These are phyloP conservation scores for Platypus cylindrus DNA, from an alignment of 2,888 invertebrate species.

Conservation along the genomic window DNA sequence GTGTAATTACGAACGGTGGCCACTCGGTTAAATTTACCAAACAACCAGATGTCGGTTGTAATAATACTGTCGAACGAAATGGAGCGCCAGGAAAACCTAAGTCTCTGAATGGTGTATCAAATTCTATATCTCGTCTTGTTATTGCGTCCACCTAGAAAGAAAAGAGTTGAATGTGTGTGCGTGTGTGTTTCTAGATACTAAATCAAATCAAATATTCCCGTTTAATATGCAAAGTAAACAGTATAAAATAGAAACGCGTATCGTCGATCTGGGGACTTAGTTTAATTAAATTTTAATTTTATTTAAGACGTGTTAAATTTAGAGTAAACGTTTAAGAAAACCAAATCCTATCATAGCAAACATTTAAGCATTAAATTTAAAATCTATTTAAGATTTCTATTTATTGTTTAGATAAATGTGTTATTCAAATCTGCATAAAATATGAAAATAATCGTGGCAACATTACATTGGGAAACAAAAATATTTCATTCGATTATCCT, in stretches of 20 bases:
- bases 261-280: too few relatives aligned
- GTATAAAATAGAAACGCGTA: neutral
- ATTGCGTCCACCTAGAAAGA: slow-evolving; percentile 60
- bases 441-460: too few relatives aligned
- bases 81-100: slow-evolving; percentile 97
- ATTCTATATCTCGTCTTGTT: slow-evolving; percentile 95
- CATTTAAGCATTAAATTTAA: too few relatives aligned
- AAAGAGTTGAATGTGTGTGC: slow-evolving; percentile 5
- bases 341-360: too few relatives aligned
- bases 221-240: neutral
- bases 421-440: too few relatives aligned
- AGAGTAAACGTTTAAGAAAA: too few relatives aligned
- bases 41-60: slow-evolving; percentile 97
- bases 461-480: too few relatives aligned
- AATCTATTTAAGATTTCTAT: too few relatives aligned
- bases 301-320: too few relatives aligned
- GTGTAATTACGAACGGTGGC: slow-evolving; percentile 97
- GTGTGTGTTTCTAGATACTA: neutral
- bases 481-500: neutral
- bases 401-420: too few relatives aligned
- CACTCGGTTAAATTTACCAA: slow-evolving; percentile 95
- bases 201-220: neutral
- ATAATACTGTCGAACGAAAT: slow-evolving; percentile 85
- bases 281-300: too few relatives aligned
- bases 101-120: slow-evolving; percentile 96